Evolutionary conservation across 2,888 invertebrate species (phyloP), one percentile per base, ranked within the genome.

Genomic region (Ochropleura leucogaster): DNA sequence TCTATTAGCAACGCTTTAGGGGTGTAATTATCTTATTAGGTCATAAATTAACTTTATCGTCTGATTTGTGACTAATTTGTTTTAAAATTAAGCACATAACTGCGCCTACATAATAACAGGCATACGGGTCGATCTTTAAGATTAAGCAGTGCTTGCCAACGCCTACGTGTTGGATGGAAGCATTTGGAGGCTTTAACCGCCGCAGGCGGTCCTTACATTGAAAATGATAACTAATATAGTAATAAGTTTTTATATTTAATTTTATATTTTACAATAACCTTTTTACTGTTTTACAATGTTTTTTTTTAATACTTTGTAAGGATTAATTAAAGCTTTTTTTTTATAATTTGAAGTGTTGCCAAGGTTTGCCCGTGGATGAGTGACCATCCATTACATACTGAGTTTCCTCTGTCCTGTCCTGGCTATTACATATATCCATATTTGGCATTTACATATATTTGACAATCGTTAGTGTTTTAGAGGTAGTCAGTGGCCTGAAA

Each of bases 1-100:
- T 42, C 9, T 53, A 74, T 55, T 62, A 49, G 10, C 53, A 62
- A 80, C 16, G 30, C 2, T 49, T 49, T 5, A 60, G 10, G 9
- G 12, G 18, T 16, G 18, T 16, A 0, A 30, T 71, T 74, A 49
- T 76, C 2, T 44, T 30, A 30, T 64, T 44, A 65, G 14, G 46
- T 12, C 3, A 30, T 30, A 30, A 30, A 30, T 40, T 9, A 20
- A 6, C 14, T 20, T 64, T 60, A 63, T 51, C 9, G 53, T 40
- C 10, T 49, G 8, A 7, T 40, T 57, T 47, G 6, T 18, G 5
- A 1, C 12, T 10, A 18, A 67, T 44, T n/a, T 2, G n/a, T 2
- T 42, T 12, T 18, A 42, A 5, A 44, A 44, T 4, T 42, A 1
- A 9, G 9, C 14, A 59, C 9, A 6, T 30, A 2, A 5, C 4